Conservation (phyloP, 2,113 vertebrate genomes). For the Baryphthengus martii region DNA sequence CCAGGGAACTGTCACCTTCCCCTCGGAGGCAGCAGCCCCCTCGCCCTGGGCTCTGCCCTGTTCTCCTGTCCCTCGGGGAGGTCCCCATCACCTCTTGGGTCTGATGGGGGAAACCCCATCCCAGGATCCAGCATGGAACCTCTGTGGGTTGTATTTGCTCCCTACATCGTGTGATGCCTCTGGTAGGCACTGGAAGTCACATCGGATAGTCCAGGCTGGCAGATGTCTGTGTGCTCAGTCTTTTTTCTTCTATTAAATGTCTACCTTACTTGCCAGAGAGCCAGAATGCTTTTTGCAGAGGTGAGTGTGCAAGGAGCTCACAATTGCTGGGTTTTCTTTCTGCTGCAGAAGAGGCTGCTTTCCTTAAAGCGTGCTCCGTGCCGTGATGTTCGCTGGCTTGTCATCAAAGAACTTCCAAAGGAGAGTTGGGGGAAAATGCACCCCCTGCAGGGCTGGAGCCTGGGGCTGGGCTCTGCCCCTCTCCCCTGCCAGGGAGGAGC, state of each 20-base stretch:
- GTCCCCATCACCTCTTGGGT: not conserved
- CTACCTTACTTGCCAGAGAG: not conserved
- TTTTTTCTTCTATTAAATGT: not conserved
- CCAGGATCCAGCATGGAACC: not conserved
- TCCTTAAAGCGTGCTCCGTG: not conserved
- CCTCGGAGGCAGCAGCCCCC: not conserved
- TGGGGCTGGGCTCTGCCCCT: not conserved
- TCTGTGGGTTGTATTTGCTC: rapidly evolving
- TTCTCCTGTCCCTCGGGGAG: not conserved
- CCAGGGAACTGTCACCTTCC: not conserved
- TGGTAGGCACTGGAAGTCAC: not conserved
- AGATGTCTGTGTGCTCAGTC: not conserved
- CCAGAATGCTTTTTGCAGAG: not conserved
- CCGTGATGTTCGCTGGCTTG: not conserved
- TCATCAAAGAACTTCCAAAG: not conserved
- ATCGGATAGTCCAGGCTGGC: not conserved
- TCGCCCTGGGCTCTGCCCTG: not conserved
- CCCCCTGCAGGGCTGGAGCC: not conserved
- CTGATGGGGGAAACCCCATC: rapidly evolving
- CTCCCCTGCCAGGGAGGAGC: not conserved
- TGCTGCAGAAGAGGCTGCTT: not conserved
- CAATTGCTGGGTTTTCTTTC: not conserved
- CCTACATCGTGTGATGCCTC: not conserved
- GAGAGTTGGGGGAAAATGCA: not conserved
- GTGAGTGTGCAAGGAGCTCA: not conserved